Conservation (phyloP, 2,113 vertebrate species). For the Orycteropus afer region DNA sequence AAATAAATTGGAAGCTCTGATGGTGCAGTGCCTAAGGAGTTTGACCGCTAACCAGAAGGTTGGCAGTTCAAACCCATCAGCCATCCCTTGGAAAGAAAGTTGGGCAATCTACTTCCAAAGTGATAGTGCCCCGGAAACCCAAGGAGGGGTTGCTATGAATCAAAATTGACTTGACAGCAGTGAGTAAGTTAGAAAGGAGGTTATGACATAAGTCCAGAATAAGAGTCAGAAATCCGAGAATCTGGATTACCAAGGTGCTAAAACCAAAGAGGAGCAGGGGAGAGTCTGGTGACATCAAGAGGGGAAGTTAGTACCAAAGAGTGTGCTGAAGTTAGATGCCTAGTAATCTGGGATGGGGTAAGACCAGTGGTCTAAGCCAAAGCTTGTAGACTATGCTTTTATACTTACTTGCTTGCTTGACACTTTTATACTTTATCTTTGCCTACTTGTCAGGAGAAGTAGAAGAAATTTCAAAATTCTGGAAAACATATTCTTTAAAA, state of each 20-base stretch:
- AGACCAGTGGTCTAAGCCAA: not conserved
- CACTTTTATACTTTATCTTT: too few relatives aligned
- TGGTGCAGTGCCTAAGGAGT: too few relatives aligned
- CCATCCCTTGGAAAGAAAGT: too few relatives aligned
- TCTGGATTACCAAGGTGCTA: not conserved
- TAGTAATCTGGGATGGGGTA: too few relatives aligned
- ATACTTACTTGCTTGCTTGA: too few relatives aligned
- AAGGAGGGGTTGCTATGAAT: too few relatives aligned
- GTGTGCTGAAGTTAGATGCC: not conserved
- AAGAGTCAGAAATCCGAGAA: not conserved
- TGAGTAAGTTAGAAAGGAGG: not conserved
- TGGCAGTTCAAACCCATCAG: too few relatives aligned
- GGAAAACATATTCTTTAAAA: not conserved
- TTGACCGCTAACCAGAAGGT: too few relatives aligned
- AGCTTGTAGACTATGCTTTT: not conserved
- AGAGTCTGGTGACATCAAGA: not conserved
- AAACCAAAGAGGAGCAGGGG: not conserved
- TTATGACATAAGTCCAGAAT: not conserved
- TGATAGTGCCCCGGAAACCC: too few relatives aligned
- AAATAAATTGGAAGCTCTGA: not conserved
- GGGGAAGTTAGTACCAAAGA: not conserved
- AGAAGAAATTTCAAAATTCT: not conserved
- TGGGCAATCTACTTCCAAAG: too few relatives aligned
- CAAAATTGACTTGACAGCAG: too few relatives aligned
- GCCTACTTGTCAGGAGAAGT: not conserved